Evolutionary conservation across 2,113 vertebrate species (phyloP).

Genomic region (Hemibates koningsi): DNA sequence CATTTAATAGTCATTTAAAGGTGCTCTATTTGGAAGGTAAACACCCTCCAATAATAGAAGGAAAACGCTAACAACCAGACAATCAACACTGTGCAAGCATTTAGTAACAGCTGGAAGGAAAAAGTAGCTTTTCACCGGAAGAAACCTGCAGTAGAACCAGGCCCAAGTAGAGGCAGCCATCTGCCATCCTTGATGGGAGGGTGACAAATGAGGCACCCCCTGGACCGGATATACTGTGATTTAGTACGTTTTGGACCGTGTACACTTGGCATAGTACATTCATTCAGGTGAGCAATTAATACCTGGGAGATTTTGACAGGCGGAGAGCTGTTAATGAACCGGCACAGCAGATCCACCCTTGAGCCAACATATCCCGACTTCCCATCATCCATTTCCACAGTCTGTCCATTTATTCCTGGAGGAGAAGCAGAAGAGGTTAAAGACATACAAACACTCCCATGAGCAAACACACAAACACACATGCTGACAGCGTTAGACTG

Average conservation of each 20-base stretch:
- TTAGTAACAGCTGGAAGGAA: background rate
- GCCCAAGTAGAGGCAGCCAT: background rate
- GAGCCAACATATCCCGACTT: constrained; percentile 85
- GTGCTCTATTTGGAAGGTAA: background rate
- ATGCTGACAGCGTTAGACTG: background rate
- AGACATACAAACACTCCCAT: background rate
- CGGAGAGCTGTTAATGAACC: constrained; percentile 83
- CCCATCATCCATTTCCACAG: constrained; percentile 85
- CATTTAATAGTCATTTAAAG: background rate
- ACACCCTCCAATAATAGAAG: background rate
- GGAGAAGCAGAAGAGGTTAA: background rate
- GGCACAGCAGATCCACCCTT: constrained; percentile 87
- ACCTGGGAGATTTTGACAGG: constrained; percentile 95
- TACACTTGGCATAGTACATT: background rate
- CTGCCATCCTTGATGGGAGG: background rate
- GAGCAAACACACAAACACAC: background rate
- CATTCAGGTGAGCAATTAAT: background rate
- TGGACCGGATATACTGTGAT: background rate
- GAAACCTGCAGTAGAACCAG: background rate
- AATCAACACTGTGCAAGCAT: background rate
- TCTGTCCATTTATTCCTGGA: constrained; percentile 45
- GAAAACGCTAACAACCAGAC: background rate
- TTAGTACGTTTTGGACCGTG: background rate
- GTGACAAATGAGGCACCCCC: background rate
- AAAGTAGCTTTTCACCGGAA: background rate